These are phyloP conservation scores for Sander vitreus DNA, from an alignment of 2,113 vertebrate genomes.

Conservation along the genomic window DNA sequence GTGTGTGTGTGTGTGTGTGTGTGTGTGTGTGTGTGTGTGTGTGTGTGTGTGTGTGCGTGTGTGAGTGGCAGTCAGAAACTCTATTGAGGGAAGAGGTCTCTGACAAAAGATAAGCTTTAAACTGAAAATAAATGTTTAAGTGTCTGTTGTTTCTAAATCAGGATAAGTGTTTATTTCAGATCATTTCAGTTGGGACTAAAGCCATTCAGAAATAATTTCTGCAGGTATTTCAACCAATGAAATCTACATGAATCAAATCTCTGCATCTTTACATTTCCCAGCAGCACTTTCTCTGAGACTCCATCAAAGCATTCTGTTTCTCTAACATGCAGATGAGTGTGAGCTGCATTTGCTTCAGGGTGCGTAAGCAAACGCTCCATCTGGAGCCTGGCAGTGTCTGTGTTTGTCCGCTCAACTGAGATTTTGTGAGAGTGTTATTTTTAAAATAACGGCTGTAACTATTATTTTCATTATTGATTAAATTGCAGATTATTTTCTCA, in stretches of 20 bases:
- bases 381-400: slow-evolving; percentile 41
- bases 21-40: no score
- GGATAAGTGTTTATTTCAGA: neutral
- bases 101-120: neutral
- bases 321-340: slow-evolving; percentile 37
- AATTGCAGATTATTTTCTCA: neutral
- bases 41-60: neutral
- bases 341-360: slow-evolving; percentile 30
- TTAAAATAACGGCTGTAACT: neutral
- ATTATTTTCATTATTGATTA: neutral
- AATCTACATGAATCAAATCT: neutral
- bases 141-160: neutral
- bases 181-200: neutral
- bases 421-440: slow-evolving; percentile 31
- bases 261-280: neutral
- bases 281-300: neutral
- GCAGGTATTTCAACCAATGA: neutral
- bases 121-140: no score
- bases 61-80: neutral
- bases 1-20: no score
- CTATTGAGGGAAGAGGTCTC: neutral
- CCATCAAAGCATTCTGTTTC: neutral
- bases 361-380: slow-evolving; percentile 32
- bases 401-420: slow-evolving; percentile 19
- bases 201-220: neutral